These are phyloP conservation scores for Calyptommatus sinebrachiatus DNA, from an alignment of 2,113 vertebrate species.

Conservation along the genomic window DNA sequence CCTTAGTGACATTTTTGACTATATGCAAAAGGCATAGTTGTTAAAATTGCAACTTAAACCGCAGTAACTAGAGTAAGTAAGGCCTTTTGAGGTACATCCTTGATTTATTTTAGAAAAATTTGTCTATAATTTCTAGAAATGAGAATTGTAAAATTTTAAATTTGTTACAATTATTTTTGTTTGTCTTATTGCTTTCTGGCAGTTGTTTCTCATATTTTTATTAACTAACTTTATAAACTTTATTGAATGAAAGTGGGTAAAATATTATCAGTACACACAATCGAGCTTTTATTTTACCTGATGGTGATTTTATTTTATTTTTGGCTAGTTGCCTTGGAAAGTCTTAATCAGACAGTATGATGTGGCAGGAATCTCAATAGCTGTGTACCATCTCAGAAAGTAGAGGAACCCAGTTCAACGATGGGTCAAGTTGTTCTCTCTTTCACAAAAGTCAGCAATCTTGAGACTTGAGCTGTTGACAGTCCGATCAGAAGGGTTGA, in stretches of 20 bases:
- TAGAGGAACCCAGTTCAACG: too few relatives aligned
- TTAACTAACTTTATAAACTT: neutral
- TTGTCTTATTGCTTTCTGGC: neutral
- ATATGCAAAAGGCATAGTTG: too few relatives aligned
- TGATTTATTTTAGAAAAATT: neutral
- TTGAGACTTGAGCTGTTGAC: too few relatives aligned
- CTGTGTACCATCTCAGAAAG: neutral
- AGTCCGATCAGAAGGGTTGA: too few relatives aligned
- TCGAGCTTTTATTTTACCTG: too few relatives aligned
- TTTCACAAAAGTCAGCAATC: too few relatives aligned
- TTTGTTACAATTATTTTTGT: neutral
- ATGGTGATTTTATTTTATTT: too few relatives aligned
- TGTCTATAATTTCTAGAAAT: neutral
- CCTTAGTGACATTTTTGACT: too few relatives aligned
- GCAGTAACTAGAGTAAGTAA: neutral
- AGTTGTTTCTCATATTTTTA: neutral
- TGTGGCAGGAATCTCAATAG: neutral
- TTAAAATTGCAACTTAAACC: neutral
- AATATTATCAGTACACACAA: neutral
- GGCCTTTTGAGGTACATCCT: neutral
- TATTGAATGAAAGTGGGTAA: neutral
- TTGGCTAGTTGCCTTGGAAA: too few relatives aligned
- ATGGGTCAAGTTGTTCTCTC: too few relatives aligned
- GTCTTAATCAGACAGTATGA: constrained; percentile 3
- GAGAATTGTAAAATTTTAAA: neutral